Base-by-base conservation (phyloP, 2,888 invertebrate species). In the Lycophotia porphyrea region DNA sequence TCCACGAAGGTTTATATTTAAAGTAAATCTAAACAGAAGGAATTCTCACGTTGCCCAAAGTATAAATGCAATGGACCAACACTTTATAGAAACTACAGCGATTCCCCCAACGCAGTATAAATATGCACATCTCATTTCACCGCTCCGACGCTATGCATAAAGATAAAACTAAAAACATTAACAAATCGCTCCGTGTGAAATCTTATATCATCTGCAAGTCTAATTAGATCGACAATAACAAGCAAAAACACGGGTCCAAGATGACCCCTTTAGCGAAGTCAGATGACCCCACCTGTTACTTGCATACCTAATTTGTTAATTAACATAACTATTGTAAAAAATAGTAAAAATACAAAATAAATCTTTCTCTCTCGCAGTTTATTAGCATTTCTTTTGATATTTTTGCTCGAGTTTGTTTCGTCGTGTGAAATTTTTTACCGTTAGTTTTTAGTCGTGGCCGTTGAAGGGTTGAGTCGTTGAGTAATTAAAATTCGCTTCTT, bases 271-370 rank as follows among this genome's bases (percentile, higher is more conserved):
- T 89, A 83, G 88, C 77, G 79, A 81, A 84, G 85, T 78, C 58
- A 78, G 81, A 85, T 95, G 95, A 95, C 95, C 95, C 88, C 95
- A 96, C 95, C 96, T 96, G 95, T 92, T 90, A 85, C 88, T 80
- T 84, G 88, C 90, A 91, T 90, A 88, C 80, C 88, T 91, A 91
- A 91, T 91, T 90, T 87, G 81, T 76, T 80, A 82, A 92, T 92
- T 92, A 88, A 81, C 90, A 90, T 87, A 87, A 72, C 81, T 84
- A 80, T 85, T 84, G 76, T 81, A 67, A 75, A 83, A 84, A 68
- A 69, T 80, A 76, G 80, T 77, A 71, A 81, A 82, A 72, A 67
- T 82, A 78, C 58, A 81, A 80, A 82, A 85, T 75, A 85, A 86
- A 90, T 86, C 85, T 77, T 82, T 81, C 85, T 90, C 86, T 89